Evolutionary conservation across 2,113 vertebrate species (phyloP), one percentile per base, ranked within the genome.

Genomic region (Dasyprocta punctata): DNA sequence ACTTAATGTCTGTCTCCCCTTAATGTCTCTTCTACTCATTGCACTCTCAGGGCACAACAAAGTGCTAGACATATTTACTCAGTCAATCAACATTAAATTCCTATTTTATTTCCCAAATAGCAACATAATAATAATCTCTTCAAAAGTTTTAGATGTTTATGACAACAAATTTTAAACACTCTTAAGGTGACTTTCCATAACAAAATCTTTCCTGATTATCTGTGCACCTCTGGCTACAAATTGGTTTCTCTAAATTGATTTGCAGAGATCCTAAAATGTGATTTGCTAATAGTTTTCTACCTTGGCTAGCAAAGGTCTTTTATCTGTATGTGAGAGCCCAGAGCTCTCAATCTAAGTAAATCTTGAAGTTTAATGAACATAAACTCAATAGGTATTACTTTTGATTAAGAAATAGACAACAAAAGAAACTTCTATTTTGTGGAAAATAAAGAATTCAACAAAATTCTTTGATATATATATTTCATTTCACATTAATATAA

Each of bases 381-480:
- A 78, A 47, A 9, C 61, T 47, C 54, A 86, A 17, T 71, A 89
- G 71, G 49, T 65, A 28, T 28, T 52, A 94, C 41, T 94, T 86
- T 56, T 56, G 63, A 65, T 96, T 65, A 96, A 87, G 28, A 91
- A 96, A 94, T 41, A 87, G 75, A 87, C 16, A 91, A 75, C 47
- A 82, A 75, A 86, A 87, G 65, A 86, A 73, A 52, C n/a, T 77
- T 93, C 61, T 17, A 67, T 60, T 75, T 93, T 52, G 28, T 0
- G 1, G 36, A 89, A 69, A 96, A 44, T 80, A 80, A 75, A 65
- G 47, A 78, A 38, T 61, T 61, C 28, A 80, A 26, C 65, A 87
- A 81, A 73, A 96, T 90, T 30, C 10, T 82, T 90, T 49, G 52
- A 90, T 86, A 82, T 83, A 83, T 58, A 83, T 41, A 41, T 56